Conservation (phyloP, 2,888 invertebrate genomes). For the Melitaea athalia region DNA sequence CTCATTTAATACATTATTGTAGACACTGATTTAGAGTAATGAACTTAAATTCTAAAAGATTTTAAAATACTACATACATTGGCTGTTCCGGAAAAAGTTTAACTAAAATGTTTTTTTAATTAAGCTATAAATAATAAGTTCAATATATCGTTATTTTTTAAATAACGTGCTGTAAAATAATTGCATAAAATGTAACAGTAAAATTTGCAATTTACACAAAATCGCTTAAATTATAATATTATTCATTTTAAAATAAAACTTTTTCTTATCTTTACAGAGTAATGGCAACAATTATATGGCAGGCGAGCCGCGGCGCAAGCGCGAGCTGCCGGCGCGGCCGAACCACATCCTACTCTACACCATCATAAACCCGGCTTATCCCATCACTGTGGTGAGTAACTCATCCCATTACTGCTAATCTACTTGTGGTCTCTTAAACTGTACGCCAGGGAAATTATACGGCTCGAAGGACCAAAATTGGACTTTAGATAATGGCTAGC, state of each 20-base stretch:
- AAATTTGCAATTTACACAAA: no score
- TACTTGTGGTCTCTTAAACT: not conserved
- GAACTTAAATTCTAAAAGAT: no score
- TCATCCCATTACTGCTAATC: not conserved
- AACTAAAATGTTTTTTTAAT: no score
- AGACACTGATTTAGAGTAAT: no score
- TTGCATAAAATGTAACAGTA: no score
- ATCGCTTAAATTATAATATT: no score
- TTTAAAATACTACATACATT: no score
- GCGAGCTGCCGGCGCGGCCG: slow-evolving; percentile 93
- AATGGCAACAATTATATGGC: slow-evolving; percentile 81
- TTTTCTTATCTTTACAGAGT: slow-evolving; percentile 61
- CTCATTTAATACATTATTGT: no score
- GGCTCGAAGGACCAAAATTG: not conserved
- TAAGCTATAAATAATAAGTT: no score
- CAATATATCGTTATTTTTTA: no score
- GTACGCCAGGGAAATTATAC: not conserved
- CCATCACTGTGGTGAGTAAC: slow-evolving; percentile 98
- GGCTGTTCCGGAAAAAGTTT: no score
- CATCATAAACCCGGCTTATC: slow-evolving; percentile 98
- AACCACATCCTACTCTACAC: slow-evolving; percentile 99
- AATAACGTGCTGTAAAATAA: no score
- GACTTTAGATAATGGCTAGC: not conserved
- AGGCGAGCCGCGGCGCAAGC: slow-evolving; percentile 86
- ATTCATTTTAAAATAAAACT: not conserved